phyloP scores from a whole-genome alignment of 2,797 vertebrate genomes.

The Astyanax mexicanus region DNA sequence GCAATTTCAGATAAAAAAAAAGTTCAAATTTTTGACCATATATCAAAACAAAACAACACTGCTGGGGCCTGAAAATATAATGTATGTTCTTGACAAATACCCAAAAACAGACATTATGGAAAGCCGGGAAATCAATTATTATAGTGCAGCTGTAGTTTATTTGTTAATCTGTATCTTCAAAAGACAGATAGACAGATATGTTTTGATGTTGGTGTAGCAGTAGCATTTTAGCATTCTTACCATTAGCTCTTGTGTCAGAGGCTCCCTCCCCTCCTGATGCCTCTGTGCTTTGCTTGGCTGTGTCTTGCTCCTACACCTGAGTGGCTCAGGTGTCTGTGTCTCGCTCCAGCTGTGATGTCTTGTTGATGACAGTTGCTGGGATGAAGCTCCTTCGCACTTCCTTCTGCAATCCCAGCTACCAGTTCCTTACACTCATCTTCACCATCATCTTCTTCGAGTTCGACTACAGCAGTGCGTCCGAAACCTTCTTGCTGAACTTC shows the following conservation, averaged over 20 bases:
- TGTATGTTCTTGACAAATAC: too few relatives aligned
- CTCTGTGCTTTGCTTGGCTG: conserved; percentile 53
- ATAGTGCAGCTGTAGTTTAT: background rate
- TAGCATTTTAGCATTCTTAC: conserved; percentile 18
- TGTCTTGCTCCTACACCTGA: conserved; percentile 56
- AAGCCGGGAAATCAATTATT: too few relatives aligned
- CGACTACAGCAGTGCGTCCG: conserved; percentile 89
- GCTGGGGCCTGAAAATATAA: too few relatives aligned
- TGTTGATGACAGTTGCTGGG: conserved; percentile 91
- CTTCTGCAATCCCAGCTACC: conserved; percentile 93
- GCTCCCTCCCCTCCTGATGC: conserved; percentile 35
- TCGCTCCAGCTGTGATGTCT: conserved; percentile 88
- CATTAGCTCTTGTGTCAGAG: conserved; percentile 6
- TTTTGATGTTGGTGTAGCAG: background rate
- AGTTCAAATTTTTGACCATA: too few relatives aligned
- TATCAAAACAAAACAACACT: too few relatives aligned
- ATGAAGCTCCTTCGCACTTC: conserved; percentile 96
- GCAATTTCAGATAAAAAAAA: too few relatives aligned
- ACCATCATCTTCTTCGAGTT: conserved; percentile 94
- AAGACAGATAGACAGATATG: background rate
- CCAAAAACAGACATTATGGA: too few relatives aligned
- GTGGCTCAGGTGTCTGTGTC: conserved; percentile 64
- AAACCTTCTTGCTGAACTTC: conserved; percentile 96
- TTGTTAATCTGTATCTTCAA: background rate
- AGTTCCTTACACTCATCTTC: conserved; percentile 92